These are phyloP conservation scores for Oncopodura yosiiana DNA, from an alignment of 1,140 invertebrate genomes.

Conservation along the genomic window DNA sequence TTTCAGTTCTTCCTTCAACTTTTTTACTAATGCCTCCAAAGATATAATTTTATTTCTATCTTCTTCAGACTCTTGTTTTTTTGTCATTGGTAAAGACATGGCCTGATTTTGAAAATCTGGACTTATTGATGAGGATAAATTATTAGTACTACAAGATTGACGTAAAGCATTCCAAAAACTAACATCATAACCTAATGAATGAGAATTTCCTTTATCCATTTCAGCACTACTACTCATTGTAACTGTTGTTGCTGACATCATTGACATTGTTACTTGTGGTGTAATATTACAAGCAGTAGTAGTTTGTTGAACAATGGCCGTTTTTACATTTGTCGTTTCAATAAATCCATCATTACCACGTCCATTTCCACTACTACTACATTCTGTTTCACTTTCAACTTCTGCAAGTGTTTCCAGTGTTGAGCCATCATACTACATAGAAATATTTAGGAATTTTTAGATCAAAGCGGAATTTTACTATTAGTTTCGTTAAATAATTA, in stretches of 20 bases:
- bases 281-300: neutral
- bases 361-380: neutral
- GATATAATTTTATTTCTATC: constrained; percentile 20
- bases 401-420: constrained; percentile 33
- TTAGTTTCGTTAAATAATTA: neutral
- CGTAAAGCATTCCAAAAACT: too few relatives aligned
- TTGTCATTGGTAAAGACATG: neutral
- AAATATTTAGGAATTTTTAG: constrained; percentile 7
- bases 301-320: neutral
- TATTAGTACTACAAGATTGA: too few relatives aligned
- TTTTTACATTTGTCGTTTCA: neutral
- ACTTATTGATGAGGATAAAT: too few relatives aligned
- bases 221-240: neutral
- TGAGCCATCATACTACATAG: constrained; percentile 25
- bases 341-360: neutral
- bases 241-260: neutral
- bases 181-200: too few relatives aligned
- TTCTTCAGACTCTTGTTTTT: constrained; percentile 1
- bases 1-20: constrained; percentile 29
- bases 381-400: constrained; percentile 31
- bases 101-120: too few relatives aligned
- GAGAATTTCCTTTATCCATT: too few relatives aligned
- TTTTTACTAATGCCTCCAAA: constrained; percentile 26
- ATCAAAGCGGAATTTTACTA: too few relatives aligned
- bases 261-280: constrained; percentile 2